Evolutionary conservation across 2,113 vertebrate species (phyloP), one percentile per base, ranked within the genome.

Genomic region (Alosa alosa): DNA sequence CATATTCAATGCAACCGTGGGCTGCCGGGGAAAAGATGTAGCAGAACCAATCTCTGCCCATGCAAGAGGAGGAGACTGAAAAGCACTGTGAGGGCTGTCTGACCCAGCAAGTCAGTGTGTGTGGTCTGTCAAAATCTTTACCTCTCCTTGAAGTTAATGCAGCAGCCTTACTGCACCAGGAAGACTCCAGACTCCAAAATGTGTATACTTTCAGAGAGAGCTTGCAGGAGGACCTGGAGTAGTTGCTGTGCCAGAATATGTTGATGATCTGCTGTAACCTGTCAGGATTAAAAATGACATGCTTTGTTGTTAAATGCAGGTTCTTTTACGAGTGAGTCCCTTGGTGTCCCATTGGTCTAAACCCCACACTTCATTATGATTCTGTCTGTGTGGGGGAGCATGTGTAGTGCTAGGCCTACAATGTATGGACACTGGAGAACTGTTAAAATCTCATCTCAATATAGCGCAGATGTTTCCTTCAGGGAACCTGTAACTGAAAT

Each of bases 61-160:
- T 39, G 3, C 11, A 78, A 13, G 31, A 78, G 64, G 25, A 72
- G 13, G 31, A 15, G 31, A 75, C 60, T 64, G 60, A 25, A 4
- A 72, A 18, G 31, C 55, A 36, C 31, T 17, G 11, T 39, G 36
- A 78, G 31, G 15, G 31, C 3, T 39, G 72, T 11, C 31, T 39
- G 72, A 39, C 72, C 31, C 72, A 18, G 31, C 11, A 78, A 11
- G 31, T 39, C 72, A 15, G 6, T 60, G 25, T 13, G 72, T 39
- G 31, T 13, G 72, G 72, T 78, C 72, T 78, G 72, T 78, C 72
- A 78, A 78, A 78, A 39, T 78, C 72, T 78, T 68, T 68, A 11
- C 7, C 64, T 72, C n/a, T 31, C 1, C 64, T 72, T 72, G n/a
- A 72, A 72, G 25, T 72, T 9, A 72, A n/a, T 11, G 25, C 6